phyloP scores from a whole-genome alignment of 1,140 invertebrate genomes.

The Hetaerina americana region DNA sequence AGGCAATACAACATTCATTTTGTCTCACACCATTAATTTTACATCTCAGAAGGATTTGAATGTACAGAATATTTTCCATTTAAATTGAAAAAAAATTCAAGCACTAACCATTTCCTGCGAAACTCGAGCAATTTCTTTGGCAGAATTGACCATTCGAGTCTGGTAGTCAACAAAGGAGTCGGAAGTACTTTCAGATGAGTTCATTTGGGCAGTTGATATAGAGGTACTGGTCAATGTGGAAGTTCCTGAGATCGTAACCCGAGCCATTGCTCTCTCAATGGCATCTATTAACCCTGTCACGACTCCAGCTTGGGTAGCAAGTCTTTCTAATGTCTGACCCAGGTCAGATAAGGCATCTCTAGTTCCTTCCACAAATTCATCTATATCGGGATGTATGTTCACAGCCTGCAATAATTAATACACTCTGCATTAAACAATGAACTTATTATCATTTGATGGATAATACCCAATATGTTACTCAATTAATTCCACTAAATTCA shows the following conservation, averaged over 20 bases:
- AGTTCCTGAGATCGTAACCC: conserved; percentile 52
- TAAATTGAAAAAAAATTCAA: neutral
- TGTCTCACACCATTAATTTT: no score
- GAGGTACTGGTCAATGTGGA: conserved; percentile 15
- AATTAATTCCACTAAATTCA: no score
- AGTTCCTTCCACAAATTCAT: conserved; percentile 64
- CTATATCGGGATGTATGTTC: conserved; percentile 65
- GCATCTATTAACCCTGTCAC: conserved; percentile 79
- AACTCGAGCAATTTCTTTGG: conserved; percentile 86
- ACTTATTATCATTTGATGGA: conserved; percentile 4
- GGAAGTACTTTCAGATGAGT: conserved; percentile 30
- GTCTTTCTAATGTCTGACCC: conserved; percentile 62
- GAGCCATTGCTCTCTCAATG: conserved; percentile 70
- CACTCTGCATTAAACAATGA: no score
- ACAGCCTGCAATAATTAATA: conserved; percentile 39
- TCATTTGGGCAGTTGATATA: conserved; percentile 23
- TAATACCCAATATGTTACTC: conserved; percentile 1
- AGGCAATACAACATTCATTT: neutral
- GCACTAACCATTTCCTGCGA: conserved; percentile 80
- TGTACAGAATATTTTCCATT: no score
- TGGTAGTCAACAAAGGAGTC: conserved; percentile 91
- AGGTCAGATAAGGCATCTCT: conserved; percentile 73
- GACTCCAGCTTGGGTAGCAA: conserved; percentile 75
- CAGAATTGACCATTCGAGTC: conserved; percentile 84
- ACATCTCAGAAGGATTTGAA: no score